Evolutionary conservation across 2,113 vertebrate genomes (phyloP), one percentile per base, ranked within the genome.

Genomic region (Erpornis zantholeuca): DNA sequence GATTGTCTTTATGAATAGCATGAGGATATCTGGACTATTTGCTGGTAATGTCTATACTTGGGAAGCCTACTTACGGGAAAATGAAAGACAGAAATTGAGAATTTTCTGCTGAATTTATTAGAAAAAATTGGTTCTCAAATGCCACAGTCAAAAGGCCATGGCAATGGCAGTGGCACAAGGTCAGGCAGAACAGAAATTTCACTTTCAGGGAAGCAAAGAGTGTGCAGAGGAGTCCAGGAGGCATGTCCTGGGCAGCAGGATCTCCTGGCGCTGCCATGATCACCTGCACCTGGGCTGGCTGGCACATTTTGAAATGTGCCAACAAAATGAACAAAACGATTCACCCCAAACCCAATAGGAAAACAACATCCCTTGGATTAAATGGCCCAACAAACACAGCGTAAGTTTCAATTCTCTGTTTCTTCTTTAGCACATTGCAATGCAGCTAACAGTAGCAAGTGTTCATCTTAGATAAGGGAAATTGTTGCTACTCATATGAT

Each of bases 391-490:
- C 10, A 81, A 81, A 88, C 35, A 86, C 90, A 91, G 66, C 78
- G 73, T 81, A 95, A 94, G 86, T 96, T 97, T 97, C 95, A 97
- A 96, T 96, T 97, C 87, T 91, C 44, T 86, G 47, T 89, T 97
- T 94, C 93, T 92, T 94, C 90, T 95, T 94, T 78, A 96, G 91
- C 87, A 94, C 87, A 96, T 50, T 95, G 96, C 96, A 98, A 97
- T 94, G 91, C 69, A 72, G 97, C 96, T 97, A 98, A 92, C 96
- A 36, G 82, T 79, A 98, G 97, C 98, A 97, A 98, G 97, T 98
- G 98, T 97, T 98, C 96, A 78, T 98, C 97, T 95, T 83, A 98
- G 98, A 98, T 98, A 98, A 98, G 98, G 95, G 21, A 91, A 97
- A 96, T 96, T 97, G 97, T 94, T 94, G 94, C 89, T 96, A 96